These are phyloP conservation scores for Phaonia tiefii DNA, from an alignment of 2,888 invertebrate genomes.

Conservation along the genomic window DNA sequence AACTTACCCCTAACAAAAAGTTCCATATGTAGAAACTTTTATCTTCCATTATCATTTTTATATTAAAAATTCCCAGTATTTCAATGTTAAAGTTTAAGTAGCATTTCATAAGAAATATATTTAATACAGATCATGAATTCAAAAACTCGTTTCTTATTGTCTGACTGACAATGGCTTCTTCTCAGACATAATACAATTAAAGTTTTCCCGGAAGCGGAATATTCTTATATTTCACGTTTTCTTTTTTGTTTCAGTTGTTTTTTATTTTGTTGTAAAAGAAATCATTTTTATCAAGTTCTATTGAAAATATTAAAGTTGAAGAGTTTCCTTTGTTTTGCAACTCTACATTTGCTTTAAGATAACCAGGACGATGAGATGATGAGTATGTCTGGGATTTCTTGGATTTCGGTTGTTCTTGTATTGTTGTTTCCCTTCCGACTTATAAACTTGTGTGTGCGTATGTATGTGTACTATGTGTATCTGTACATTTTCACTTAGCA, in stretches of 20 bases:
- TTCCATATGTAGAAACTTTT: too few relatives aligned
- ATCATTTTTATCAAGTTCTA: neutral
- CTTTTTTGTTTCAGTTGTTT: neutral
- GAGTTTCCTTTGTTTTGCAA: constrained; percentile 1
- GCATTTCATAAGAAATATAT: too few relatives aligned
- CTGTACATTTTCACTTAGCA: constrained; percentile 23
- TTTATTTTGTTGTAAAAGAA: neutral
- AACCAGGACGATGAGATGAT: neutral
- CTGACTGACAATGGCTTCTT: too few relatives aligned
- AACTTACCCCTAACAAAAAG: too few relatives aligned
- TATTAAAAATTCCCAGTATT: too few relatives aligned
- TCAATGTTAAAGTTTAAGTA: too few relatives aligned
- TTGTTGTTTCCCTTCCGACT: constrained; percentile 4
- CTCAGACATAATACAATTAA: constrained; percentile 4
- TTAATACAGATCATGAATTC: too few relatives aligned
- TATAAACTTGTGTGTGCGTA: neutral
- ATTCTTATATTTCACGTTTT: too few relatives aligned
- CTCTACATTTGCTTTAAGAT: neutral
- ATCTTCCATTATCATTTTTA: too few relatives aligned
- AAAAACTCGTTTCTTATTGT: too few relatives aligned
- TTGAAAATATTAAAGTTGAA: too few relatives aligned
- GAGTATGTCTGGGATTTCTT: neutral
- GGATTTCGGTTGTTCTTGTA: neutral
- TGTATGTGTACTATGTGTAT: neutral
- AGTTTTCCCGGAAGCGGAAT: neutral